phyloP scores from a whole-genome alignment of 2,113 vertebrate species.

The Opisthocomus hoazin region DNA sequence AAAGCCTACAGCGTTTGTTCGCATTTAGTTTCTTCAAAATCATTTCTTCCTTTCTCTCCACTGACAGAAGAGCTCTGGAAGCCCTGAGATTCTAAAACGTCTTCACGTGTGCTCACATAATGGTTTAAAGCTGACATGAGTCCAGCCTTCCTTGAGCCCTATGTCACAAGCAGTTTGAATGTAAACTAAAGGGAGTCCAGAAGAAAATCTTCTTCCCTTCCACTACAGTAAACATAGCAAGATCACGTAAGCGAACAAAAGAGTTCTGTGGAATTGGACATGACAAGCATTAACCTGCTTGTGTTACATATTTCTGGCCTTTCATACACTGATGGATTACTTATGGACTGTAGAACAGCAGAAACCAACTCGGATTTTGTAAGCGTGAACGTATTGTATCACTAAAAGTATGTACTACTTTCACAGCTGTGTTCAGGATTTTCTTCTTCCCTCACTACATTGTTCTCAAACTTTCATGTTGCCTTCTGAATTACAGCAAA shows the following conservation, averaged over 20 bases:
- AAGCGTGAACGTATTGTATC: fast-evolving
- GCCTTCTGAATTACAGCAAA: background rate
- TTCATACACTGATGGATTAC: background rate
- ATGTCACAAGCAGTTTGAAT: background rate
- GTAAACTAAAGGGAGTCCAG: background rate
- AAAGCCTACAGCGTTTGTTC: background rate
- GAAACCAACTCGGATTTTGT: background rate
- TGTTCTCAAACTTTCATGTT: background rate
- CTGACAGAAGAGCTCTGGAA: background rate
- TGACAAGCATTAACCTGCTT: background rate
- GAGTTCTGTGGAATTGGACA: background rate
- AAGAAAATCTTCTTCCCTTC: background rate
- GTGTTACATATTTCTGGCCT: background rate
- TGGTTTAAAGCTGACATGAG: background rate
- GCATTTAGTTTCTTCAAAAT: background rate
- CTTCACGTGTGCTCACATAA: background rate
- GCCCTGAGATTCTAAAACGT: background rate
- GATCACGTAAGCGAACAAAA: background rate
- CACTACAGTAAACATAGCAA: background rate
- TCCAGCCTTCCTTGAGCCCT: background rate
- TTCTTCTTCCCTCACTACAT: background rate
- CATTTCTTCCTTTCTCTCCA: background rate
- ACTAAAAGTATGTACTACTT: background rate
- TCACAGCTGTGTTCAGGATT: background rate
- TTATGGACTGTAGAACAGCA: background rate